A percentile compares a stretch with the other conserved stretches of the same genome.
These are phyloP conservation scores for Sitta carolinensis DNA, from an alignment of 2,797 vertebrate species.

Conservation along the genomic window DNA sequence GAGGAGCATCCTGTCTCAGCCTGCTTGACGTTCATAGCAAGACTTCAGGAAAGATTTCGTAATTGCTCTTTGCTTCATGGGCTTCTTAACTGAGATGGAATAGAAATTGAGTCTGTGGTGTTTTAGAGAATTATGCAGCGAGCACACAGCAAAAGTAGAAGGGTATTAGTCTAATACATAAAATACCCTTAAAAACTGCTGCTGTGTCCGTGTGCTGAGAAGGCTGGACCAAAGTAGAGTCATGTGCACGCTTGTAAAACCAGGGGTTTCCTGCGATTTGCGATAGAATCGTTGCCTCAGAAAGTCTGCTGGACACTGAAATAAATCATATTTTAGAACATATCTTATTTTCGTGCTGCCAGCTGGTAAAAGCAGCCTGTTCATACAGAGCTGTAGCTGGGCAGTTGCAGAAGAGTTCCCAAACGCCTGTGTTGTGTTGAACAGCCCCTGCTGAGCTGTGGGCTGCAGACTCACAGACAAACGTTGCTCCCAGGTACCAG, in stretches of 20 bases:
- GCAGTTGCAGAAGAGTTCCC: accelerated
- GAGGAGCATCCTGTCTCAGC: background rate
- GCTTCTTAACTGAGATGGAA: background rate
- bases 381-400: accelerated
- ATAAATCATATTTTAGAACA: accelerated
- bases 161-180: background rate
- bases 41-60: background rate
- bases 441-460: background rate
- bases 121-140: background rate
- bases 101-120: background rate
- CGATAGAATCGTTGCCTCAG: background rate
- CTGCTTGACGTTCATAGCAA: accelerated
- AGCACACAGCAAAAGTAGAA: background rate
- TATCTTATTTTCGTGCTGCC: background rate
- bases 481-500: slow-evolving; percentile 84
- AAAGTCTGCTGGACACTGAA: background rate
- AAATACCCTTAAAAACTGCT: background rate
- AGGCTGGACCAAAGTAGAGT: background rate
- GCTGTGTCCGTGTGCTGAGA: background rate
- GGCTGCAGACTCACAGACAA: background rate
- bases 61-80: background rate
- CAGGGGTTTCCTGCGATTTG: background rate
- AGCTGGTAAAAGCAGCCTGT: background rate
- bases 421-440: accelerated
- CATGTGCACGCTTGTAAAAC: background rate